phyloP scores from a whole-genome alignment of 2,888 invertebrate species.

The Cerceris ruficornis region DNA sequence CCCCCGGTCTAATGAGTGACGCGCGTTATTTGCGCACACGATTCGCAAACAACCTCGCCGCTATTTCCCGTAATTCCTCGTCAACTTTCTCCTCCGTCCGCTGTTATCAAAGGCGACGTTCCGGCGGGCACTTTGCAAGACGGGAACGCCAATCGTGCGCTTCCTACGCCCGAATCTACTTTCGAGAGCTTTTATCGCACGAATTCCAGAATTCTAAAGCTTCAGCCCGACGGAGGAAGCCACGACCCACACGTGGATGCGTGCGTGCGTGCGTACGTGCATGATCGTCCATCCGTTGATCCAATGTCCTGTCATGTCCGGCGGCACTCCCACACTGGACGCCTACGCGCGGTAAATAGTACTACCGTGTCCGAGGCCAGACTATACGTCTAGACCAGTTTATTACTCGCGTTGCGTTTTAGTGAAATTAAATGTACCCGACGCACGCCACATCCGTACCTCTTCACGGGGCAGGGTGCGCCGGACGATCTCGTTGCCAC shows the following conservation, averaged over 20 bases:
- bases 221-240: constrained; percentile 51
- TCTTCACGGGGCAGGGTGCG: constrained; percentile 36
- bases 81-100: background rate
- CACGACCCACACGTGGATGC: constrained; percentile 46
- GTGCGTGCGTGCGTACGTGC: constrained; percentile 1
- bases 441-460: constrained; percentile 31
- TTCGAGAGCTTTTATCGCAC: constrained; percentile 18
- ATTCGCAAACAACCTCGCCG: background rate
- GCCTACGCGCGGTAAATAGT: constrained; percentile 66
- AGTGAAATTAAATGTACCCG: constrained; percentile 62
- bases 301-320: constrained; percentile 61
- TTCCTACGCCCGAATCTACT: constrained; percentile 17
- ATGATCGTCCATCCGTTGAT: constrained; percentile 51
- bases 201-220: constrained; percentile 37
- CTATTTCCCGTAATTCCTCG: no score
- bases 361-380: constrained; percentile 45
- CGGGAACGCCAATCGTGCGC: constrained; percentile 11
- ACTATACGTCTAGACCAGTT: constrained; percentile 64
- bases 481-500: constrained; percentile 30
- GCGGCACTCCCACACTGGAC: constrained; percentile 68
- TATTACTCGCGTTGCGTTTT: constrained; percentile 65
- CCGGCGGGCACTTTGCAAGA: background rate
- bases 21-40: background rate
- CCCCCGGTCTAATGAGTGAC: background rate
- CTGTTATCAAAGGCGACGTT: background rate